Evolutionary conservation across 2,888 invertebrate genomes (phyloP).

Genomic region (Mimumesa dahlbomi): DNA sequence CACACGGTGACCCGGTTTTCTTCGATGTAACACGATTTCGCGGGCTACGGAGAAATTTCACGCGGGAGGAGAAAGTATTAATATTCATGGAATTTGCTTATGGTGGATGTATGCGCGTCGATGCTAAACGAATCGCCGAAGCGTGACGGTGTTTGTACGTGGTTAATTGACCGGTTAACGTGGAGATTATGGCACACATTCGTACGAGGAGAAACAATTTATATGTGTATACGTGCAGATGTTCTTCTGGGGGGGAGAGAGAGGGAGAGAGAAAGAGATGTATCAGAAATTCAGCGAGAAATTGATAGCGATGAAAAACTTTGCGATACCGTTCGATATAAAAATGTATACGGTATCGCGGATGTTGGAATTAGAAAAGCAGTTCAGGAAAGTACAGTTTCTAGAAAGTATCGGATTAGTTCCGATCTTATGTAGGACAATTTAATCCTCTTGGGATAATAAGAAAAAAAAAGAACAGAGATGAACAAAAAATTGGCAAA

Average conservation of each 20-base stretch:
- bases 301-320: background rate
- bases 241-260: too few species aligned
- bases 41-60: conserved; percentile 44
- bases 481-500: too few species aligned
- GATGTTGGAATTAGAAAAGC: background rate
- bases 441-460: background rate
- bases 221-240: too few species aligned
- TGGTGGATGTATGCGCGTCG: conserved; percentile 25
- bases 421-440: conserved; percentile 1
- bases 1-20: conserved; percentile 32
- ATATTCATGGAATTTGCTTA: conserved; percentile 39
- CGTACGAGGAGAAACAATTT: conserved; percentile 35
- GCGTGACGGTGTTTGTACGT: conserved; percentile 25
- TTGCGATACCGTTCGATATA: background rate
- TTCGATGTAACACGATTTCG: conserved; percentile 13
- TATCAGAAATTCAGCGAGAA: conserved; percentile 23
- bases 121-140: conserved; percentile 11
- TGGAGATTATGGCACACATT: conserved; percentile 49
- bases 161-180: conserved; percentile 18
- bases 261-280: too few species aligned
- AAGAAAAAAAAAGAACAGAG: background rate
- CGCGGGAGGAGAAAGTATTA: conserved; percentile 43
- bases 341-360: background rate
- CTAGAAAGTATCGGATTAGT: conserved; percentile 2
- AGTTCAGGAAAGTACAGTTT: background rate